Conservation (phyloP, 2,113 vertebrate species). For the Paraplagusia blochii region DNA sequence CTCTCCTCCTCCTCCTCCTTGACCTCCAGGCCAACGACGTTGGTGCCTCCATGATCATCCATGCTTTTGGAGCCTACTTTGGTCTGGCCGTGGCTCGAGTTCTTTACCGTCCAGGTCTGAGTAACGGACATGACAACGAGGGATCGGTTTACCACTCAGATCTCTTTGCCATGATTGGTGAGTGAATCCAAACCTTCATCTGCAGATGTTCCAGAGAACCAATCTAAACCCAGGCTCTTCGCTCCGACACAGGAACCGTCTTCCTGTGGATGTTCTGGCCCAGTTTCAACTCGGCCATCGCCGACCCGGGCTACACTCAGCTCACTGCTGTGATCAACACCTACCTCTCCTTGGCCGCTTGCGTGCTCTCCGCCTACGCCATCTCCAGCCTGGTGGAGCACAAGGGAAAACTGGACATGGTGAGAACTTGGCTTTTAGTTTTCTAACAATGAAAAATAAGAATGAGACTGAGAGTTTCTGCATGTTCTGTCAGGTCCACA, state of each 20-base stretch:
- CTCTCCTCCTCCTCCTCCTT: slow-evolving; percentile 1
- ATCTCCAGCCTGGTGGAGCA: slow-evolving; percentile 84
- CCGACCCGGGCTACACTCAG: neutral
- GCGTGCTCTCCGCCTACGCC: slow-evolving; percentile 82
- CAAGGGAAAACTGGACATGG: slow-evolving; percentile 91
- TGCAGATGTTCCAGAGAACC: neutral
- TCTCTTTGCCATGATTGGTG: slow-evolving; percentile 95
- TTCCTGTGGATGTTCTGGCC: slow-evolving; percentile 97
- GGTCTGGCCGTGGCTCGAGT: slow-evolving; percentile 84
- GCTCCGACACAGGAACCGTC: slow-evolving; percentile 66
- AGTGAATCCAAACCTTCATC: neutral
- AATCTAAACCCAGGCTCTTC: neutral
- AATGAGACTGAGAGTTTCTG: too few relatives aligned
- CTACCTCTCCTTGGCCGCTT: slow-evolving; percentile 88
- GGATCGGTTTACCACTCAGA: slow-evolving; percentile 91
- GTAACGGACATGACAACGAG: slow-evolving; percentile 80
- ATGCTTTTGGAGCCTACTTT: slow-evolving; percentile 94
- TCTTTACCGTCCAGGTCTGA: slow-evolving; percentile 82
- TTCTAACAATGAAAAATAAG: neutral
- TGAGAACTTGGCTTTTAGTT: slow-evolving; percentile 53
- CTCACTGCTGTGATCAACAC: slow-evolving; percentile 85
- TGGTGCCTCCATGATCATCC: slow-evolving; percentile 95
- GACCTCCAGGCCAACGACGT: slow-evolving; percentile 87
- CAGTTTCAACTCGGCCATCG: slow-evolving; percentile 93
- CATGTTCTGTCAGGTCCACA: slow-evolving; percentile 81